Percentiles rank a stretch among this genome's conserved stretches.
Conservation (phyloP, 2,797 vertebrate genomes). For the Labeo calbasu region DNA sequence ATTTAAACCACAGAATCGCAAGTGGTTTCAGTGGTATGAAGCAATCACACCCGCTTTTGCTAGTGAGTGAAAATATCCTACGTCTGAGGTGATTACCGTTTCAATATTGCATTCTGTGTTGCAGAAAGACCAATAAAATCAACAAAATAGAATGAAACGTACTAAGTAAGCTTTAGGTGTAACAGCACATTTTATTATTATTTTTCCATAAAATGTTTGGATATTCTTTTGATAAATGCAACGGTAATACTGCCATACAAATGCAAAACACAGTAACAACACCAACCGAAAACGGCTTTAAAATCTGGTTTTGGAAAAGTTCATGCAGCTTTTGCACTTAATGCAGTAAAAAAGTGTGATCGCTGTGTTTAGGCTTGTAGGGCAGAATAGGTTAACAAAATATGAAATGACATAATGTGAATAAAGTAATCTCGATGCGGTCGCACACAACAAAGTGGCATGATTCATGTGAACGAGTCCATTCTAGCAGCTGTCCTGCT, state of each 20-base stretch:
- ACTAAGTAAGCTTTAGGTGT: too few species aligned
- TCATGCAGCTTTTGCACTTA: background rate
- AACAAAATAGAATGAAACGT: too few species aligned
- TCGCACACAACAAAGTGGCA: conserved; percentile 14
- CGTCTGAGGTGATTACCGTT: background rate
- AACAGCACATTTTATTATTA: background rate
- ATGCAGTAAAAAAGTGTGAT: background rate
- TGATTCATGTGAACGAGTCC: conserved; percentile 3
- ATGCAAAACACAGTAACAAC: background rate
- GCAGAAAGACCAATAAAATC: too few species aligned
- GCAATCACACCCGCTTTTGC: background rate
- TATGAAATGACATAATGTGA: background rate
- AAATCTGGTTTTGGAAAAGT: background rate
- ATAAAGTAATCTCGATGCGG: background rate
- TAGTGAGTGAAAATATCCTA: background rate
- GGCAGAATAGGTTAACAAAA: background rate
- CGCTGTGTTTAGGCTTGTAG: background rate
- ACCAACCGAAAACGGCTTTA: background rate
- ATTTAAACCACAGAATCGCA: background rate
- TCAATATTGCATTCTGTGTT: background rate
- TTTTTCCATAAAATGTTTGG: background rate
- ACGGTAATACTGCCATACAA: background rate
- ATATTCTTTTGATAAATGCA: background rate
- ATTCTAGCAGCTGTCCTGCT: background rate
- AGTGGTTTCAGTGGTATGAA: background rate